Evolutionary conservation across 1,140 invertebrate species (phyloP).

Genomic region (Hermetia illucens): DNA sequence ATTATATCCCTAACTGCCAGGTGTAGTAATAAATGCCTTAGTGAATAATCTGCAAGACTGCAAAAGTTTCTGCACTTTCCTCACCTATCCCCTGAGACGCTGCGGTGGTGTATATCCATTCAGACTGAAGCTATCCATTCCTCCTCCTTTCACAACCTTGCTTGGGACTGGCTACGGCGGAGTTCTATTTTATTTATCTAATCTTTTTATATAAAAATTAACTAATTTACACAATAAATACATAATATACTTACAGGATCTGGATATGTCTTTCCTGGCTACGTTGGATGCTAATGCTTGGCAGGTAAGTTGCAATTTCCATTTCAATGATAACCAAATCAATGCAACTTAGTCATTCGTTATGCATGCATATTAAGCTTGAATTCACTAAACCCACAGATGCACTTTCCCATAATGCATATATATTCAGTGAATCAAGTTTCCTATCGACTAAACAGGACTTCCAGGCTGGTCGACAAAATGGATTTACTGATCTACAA

Average conservation of each 20-base stretch:
- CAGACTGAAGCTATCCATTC: no score
- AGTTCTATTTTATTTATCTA: no score
- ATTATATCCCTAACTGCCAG: no score
- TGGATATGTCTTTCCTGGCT: slow-evolving; percentile 34
- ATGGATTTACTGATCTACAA: not conserved
- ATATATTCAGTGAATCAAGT: not conserved
- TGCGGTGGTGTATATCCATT: no score
- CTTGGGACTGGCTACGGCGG: no score
- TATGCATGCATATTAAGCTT: not conserved
- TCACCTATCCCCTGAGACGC: no score
- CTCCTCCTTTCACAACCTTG: no score
- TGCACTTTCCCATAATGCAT: not conserved
- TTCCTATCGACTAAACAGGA: no score
- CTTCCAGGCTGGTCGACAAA: not conserved
- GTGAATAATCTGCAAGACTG: no score
- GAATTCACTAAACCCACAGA: not conserved
- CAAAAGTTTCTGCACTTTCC: no score
- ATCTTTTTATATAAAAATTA: not conserved
- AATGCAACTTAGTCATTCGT: slow-evolving; percentile 1
- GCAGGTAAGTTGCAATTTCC: slow-evolving; percentile 28
- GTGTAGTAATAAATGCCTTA: no score
- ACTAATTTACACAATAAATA: no score
- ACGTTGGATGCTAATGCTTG: slow-evolving; percentile 33
- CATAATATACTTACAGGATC: slow-evolving; percentile 16
- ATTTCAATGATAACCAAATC: not conserved